Evolutionary conservation across 1,140 invertebrate species (phyloP).

Genomic region (Sitophilus oryzae): DNA sequence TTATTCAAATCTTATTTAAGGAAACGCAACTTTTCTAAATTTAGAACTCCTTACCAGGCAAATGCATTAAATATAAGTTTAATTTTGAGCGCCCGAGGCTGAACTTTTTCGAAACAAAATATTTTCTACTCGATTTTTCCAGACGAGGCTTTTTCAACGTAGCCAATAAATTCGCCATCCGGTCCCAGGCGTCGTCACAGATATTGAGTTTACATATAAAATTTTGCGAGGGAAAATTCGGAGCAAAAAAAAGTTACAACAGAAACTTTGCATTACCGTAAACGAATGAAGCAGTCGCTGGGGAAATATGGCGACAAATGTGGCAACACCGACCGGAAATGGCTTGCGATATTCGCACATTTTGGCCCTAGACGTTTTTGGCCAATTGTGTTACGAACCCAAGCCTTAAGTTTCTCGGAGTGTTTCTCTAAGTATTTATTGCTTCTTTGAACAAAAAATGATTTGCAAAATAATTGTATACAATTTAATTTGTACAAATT

Average conservation of each 20-base stretch:
- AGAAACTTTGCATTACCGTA: slow-evolving; percentile 25
- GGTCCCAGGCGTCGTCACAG: slow-evolving; percentile 9
- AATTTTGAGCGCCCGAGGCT: background rate
- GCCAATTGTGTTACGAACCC: too few relatives aligned
- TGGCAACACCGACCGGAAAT: background rate
- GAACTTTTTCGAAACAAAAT: background rate
- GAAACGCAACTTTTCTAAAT: too few relatives aligned
- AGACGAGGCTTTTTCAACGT: background rate
- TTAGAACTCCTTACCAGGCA: too few relatives aligned
- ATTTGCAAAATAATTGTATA: too few relatives aligned
- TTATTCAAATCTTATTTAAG: too few relatives aligned
- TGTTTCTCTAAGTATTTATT: background rate
- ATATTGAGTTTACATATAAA: slow-evolving; percentile 27
- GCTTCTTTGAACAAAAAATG: background rate
- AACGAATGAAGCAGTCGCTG: slow-evolving; percentile 12
- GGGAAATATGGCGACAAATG: slow-evolving; percentile 23
- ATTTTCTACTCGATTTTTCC: background rate
- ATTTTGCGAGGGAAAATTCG: slow-evolving; percentile 19
- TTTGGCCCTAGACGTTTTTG: background rate
- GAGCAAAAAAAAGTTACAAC: slow-evolving; percentile 16
- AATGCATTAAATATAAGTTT: background rate
- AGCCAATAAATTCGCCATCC: slow-evolving; percentile 18
- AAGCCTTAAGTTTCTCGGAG: too few relatives aligned
- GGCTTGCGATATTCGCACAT: background rate
- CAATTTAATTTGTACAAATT: too few relatives aligned